These are phyloP conservation scores for Morpho achilles DNA, from an alignment of 2,888 invertebrate genomes.

Conservation along the genomic window DNA sequence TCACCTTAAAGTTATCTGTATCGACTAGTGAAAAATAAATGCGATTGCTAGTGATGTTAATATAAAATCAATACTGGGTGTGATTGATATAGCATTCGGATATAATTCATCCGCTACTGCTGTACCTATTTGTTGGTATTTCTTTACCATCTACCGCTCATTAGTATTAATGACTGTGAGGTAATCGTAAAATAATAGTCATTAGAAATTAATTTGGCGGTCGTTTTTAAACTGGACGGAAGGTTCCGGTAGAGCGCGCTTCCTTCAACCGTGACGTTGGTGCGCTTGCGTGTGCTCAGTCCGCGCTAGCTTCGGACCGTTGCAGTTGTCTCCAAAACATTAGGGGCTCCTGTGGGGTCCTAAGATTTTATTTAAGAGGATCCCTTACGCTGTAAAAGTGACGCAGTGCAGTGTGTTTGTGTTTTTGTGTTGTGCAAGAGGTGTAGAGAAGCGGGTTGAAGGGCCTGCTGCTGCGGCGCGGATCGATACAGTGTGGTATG, in stretches of 20 bases:
- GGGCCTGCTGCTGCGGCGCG: constrained; percentile 44
- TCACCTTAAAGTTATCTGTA: constrained; percentile 35
- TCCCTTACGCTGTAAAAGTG: constrained; percentile 40
- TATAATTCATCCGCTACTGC: too few relatives aligned
- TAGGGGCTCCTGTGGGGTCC: constrained; percentile 43
- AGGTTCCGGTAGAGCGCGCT: constrained; percentile 43
- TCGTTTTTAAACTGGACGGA: constrained; percentile 49
- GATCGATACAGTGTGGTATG: constrained; percentile 62
- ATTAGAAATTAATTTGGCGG: constrained; percentile 50
- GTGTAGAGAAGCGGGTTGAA: constrained; percentile 33
- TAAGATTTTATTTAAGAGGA: constrained; percentile 23
- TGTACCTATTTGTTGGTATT: background rate
- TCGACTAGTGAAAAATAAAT: constrained; percentile 33
- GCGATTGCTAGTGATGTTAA: constrained; percentile 39
- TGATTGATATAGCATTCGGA: background rate
- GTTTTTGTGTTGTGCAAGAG: constrained; percentile 36
- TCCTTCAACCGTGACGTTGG: constrained; percentile 40
- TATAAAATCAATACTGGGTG: constrained; percentile 61
- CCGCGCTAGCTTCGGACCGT: constrained; percentile 59
- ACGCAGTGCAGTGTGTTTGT: constrained; percentile 46
- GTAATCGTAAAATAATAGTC: constrained; percentile 36
- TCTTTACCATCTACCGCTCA: constrained; percentile 7
- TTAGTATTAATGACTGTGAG: constrained; percentile 22
- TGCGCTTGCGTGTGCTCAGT: constrained; percentile 47
- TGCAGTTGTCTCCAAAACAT: constrained; percentile 55